Evolutionary conservation across 2,797 vertebrate genomes (phyloP), one percentile per base, ranked within the genome.

Genomic region (Rhodeus uyekii): DNA sequence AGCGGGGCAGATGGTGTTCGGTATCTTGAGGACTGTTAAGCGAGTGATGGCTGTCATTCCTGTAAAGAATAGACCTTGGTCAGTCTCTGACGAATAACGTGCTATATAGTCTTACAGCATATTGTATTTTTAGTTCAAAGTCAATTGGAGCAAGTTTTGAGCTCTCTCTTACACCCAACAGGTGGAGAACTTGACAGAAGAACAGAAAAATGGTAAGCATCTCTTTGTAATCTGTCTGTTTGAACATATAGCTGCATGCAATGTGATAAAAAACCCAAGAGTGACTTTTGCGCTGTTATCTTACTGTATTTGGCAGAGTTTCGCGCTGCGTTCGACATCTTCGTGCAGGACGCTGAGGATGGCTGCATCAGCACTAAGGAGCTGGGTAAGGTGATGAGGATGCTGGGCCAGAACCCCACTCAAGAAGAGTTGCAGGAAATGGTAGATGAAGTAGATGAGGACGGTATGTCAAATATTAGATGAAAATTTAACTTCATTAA

Each of bases 391-490:
- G 95, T 96, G 87, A 95, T 96, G 94, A 94, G 95, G 80, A 99
- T 99, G 98, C 92, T 95, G 80, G 98, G 98, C 27, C 98, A 99
- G 93, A 99, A 99, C 87, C 98, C 98, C 48, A 99, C 98, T 0
- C 97, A 98, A 0, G 98, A 99, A 83, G 98, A 99, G 93, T 92
- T 99, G 84, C 97, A 98, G 92, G 98, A 99, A 92, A 99, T 99
- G 97, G 99, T 99, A 7, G 98, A 99, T 0, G 98, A 99, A 88
- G 98, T 99, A 92, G 98, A 99, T 85, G 98, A 99, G 85, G 98
- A 99, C 1, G 98, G 98, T 99, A 90, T 44, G 75, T 50, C 19
- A 18, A 34, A 9, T 39, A 22, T 65, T 76, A 74, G 38, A n/a
- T 55, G 6, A 38, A 22, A 9, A 13, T 44, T n/a, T n/a, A n/a